A percentile compares a stretch with the other conserved stretches of the same genome.
phyloP scores from a whole-genome alignment of 2,888 invertebrate genomes.

The Toxonevra muliebris region DNA sequence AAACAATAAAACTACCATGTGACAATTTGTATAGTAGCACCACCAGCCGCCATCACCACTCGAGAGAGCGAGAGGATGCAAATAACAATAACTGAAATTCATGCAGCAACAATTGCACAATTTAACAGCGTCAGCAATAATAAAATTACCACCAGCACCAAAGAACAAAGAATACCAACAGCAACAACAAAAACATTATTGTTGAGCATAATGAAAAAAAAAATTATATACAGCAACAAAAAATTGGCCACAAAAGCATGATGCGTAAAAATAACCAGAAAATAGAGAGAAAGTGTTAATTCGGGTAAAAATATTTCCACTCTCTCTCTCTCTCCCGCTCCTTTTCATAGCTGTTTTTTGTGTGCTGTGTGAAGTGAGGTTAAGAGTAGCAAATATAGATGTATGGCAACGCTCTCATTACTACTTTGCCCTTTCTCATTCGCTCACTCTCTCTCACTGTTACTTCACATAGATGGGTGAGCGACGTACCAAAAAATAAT shows the following conservation, averaged over 20 bases:
- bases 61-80: not conserved
- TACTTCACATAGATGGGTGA: no score
- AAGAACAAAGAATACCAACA: no score
- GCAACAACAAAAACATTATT: not conserved
- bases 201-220: not conserved
- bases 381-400: no score
- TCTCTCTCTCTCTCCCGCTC: not conserved
- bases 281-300: constrained; percentile 39
- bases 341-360: not conserved
- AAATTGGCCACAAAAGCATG: constrained; percentile 33
- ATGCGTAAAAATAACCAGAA: constrained; percentile 38
- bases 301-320: constrained; percentile 26
- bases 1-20: not conserved
- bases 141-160: not conserved
- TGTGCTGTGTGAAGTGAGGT: no score
- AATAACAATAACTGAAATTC: constrained; percentile 16
- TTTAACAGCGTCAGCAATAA: not conserved
- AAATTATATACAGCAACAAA: not conserved
- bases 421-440: no score
- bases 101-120: constrained; percentile 14
- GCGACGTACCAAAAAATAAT: no score
- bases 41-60: not conserved
- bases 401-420: no score
- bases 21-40: not conserved
- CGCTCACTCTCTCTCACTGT: no score